Percentiles rank a stretch among this genome's conserved stretches.
Conservation (phyloP, 2,797 vertebrate genomes). For the Macropodus opercularis region DNA sequence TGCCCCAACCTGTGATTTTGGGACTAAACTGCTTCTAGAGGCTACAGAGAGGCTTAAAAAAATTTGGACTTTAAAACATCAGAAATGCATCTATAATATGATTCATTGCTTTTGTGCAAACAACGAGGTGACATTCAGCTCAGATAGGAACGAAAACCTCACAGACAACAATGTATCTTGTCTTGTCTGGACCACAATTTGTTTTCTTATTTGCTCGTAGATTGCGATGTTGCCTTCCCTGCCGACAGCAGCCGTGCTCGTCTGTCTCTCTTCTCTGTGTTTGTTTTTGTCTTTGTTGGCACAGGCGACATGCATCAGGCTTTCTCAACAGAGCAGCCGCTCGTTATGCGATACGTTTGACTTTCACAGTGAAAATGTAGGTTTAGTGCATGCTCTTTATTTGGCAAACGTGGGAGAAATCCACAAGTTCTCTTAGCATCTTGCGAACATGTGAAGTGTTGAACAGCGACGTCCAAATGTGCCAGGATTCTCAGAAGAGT, state of each 20-base stretch:
- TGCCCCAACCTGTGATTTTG: neutral
- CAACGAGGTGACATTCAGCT: conserved; percentile 27
- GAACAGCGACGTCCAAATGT: neutral
- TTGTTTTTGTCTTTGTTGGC: conserved; percentile 45
- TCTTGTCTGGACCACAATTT: conserved; percentile 54
- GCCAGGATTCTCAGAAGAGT: neutral
- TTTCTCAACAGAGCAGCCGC: conserved; percentile 16
- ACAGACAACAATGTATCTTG: conserved; percentile 26
- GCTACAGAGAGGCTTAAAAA: neutral
- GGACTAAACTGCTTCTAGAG: neutral
- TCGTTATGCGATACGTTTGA: conserved; percentile 12
- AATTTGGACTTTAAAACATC: conserved; percentile 7
- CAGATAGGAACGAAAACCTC: neutral
- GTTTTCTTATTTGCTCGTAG: conserved; percentile 54
- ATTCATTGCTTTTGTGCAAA: conserved; percentile 5
- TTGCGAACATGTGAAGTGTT: neutral
- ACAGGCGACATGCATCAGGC: conserved; percentile 20
- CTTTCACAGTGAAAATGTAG: conserved; percentile 8
- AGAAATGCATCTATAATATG: neutral
- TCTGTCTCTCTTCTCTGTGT: conserved; percentile 34
- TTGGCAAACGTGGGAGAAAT: neutral
- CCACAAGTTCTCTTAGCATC: neutral
- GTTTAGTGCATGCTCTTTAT: neutral
- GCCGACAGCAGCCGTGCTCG: conserved; percentile 19
- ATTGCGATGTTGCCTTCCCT: conserved; percentile 36